Evolutionary conservation across 2,888 invertebrate species (phyloP).

Genomic region (Papilio demoleus): DNA sequence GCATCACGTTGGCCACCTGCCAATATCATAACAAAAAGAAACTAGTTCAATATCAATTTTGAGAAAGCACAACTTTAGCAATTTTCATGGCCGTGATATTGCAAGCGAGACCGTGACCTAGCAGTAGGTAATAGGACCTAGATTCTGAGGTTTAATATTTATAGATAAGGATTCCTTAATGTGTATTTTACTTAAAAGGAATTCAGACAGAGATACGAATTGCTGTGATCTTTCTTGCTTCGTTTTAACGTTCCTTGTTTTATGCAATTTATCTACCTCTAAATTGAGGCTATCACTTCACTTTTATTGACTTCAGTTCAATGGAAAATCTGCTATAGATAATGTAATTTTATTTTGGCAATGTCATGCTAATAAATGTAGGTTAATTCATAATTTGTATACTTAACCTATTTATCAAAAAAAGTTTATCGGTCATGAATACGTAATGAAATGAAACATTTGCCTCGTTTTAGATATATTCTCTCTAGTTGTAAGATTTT

Average conservation of each 20-base stretch:
- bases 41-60: constrained; percentile 16
- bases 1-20: constrained; percentile 6
- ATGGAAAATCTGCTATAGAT: not conserved
- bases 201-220: too few species aligned
- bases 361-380: constrained; percentile 1
- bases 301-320: not conserved
- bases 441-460: too few species aligned
- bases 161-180: too few species aligned
- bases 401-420: constrained; percentile 5
- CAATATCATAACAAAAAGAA: constrained; percentile 17
- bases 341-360: not conserved
- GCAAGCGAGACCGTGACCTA: not conserved
- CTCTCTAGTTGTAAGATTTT: not conserved
- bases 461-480: too few species aligned
- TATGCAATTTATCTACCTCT: not conserved
- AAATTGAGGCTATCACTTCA: not conserved
- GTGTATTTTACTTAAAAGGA: too few species aligned
- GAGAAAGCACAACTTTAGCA: not conserved
- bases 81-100: constrained; percentile 7
- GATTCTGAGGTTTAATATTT: too few species aligned
- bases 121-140: not conserved
- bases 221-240: not conserved
- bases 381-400: not conserved
- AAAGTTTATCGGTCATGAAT: not conserved
- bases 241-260: too few species aligned